Evolutionary conservation across 1,140 invertebrate genomes (phyloP).

Genomic region (Laupala kohalensis): DNA sequence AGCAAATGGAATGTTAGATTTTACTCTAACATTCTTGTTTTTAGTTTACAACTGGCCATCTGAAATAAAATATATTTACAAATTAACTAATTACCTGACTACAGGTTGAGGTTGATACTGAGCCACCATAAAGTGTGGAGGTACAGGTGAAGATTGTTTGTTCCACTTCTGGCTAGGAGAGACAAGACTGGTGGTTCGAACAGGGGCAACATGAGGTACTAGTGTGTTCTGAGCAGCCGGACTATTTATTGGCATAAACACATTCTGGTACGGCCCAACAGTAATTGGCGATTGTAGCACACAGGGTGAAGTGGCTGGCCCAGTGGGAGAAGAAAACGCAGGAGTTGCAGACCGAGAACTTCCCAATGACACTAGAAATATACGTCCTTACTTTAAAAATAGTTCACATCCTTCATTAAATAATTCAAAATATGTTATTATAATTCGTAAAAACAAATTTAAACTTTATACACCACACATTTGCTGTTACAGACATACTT

Average conservation of each 20-base stretch:
- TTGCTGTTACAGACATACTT: too few relatives aligned
- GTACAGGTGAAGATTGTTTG: conserved; percentile 30
- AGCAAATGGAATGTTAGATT: too few relatives aligned
- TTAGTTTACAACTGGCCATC: too few relatives aligned
- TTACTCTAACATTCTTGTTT: too few relatives aligned
- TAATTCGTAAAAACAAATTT: too few relatives aligned
- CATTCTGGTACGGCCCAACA: conserved; percentile 51
- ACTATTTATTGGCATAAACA: conserved; percentile 74
- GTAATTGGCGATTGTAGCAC: conserved; percentile 49
- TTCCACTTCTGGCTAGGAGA: conserved; percentile 28
- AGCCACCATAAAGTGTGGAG: conserved; percentile 28
- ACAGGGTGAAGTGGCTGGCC: conserved; percentile 48
- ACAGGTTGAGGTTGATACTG: conserved; percentile 39
- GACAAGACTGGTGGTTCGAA: conserved; percentile 22
- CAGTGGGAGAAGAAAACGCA: conserved; percentile 66
- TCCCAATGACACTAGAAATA: conserved; percentile 67
- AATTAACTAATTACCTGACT: conserved; percentile 36
- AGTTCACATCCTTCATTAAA: too few relatives aligned
- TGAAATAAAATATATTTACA: too few relatives aligned
- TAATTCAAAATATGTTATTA: too few relatives aligned
- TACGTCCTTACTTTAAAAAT: too few relatives aligned
- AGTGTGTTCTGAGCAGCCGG: conserved; percentile 32
- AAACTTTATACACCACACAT: too few relatives aligned
- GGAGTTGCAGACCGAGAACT: conserved; percentile 82
- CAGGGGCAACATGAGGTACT: neutral